A percentile compares a stretch with the other conserved stretches of the same genome.
Evolutionary conservation across 2,797 vertebrate species (phyloP).

Genomic region (Antennarius maculatus): DNA sequence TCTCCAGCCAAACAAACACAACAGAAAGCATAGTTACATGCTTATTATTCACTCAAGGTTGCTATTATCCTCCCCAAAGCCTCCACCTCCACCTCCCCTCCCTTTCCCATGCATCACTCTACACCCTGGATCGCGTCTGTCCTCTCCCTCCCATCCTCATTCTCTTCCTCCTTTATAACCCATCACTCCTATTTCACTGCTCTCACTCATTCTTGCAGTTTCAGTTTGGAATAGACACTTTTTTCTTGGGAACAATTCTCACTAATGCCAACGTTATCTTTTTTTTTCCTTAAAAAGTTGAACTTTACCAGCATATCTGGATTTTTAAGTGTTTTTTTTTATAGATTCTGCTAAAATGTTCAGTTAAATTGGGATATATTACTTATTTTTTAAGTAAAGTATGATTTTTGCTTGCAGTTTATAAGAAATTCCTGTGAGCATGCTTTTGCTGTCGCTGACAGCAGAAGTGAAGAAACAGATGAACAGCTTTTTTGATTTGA

Average conservation of each 20-base stretch:
- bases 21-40: slow-evolving; percentile 55
- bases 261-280: slow-evolving; percentile 16
- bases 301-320: slow-evolving; percentile 29
- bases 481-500: slow-evolving; percentile 32
- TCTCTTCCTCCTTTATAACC: slow-evolving; percentile 83
- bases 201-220: slow-evolving; percentile 71
- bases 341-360: slow-evolving; percentile 18
- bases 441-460: slow-evolving; percentile 37
- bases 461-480: slow-evolving; percentile 34
- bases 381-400: slow-evolving; percentile 37
- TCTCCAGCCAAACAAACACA: slow-evolving; percentile 55
- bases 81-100: slow-evolving; percentile 24
- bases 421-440: slow-evolving; percentile 47
- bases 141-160: slow-evolving; percentile 73
- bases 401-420: slow-evolving; percentile 34
- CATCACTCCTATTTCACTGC: slow-evolving; percentile 71
- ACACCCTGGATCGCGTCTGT: slow-evolving; percentile 70
- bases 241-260: slow-evolving; percentile 39
- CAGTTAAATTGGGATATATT: slow-evolving; percentile 46
- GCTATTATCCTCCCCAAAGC: slow-evolving; percentile 37
- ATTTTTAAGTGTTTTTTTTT: slow-evolving; percentile 26
- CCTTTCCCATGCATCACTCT: slow-evolving; percentile 63
- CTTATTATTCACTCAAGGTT: slow-evolving; percentile 56
- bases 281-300: slow-evolving; percentile 35
- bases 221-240: slow-evolving; percentile 65